Evolutionary conservation across 2,113 vertebrate genomes (phyloP), one percentile per base, ranked within the genome.

Genomic region (Macquaria ambigua): DNA sequence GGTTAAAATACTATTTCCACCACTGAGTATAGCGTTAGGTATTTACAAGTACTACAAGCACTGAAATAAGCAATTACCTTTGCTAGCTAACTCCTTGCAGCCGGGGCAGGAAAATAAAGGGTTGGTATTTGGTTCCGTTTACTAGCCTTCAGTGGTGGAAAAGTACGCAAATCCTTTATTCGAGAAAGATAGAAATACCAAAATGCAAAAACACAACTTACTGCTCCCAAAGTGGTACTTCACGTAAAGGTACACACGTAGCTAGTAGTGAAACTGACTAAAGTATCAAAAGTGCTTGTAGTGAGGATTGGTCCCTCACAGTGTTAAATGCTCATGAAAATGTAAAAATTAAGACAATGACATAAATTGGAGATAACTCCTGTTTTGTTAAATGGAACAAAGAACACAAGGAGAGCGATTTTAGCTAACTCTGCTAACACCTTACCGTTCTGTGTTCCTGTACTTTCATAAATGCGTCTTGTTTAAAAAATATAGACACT

Each of bases 401-500:
- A 46, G n/a, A 31, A 11, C 4, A 8, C 16, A 25, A 14, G 5
- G 9, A 0, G 7, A 14, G 23, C 34, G 5, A 11, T 2, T 43
- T 10, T 9, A 50, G 70, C 70, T 25, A 41, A 41, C 14, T 18
- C 1, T 28, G 77, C 31, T 63, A 63, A 41, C 37, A 3, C 10
- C 48, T 72, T 18, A 87, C 74, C 69, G 63, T 14, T 12, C 18
- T 21, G 34, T 5, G 7, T 2, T 16, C 10, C 23, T 0, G 23
- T 4, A 4, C 20, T 21, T 21, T 55, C 74, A 75, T 39, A 1
- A 28, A 21, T 6, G 5, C 2, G 5, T 11, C 14, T 7, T 3
- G 5, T 28, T 1, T 8, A 18, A 50, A 6, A 8, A 1, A 12
- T 2, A 9, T 1, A 25, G 11, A 20, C 6, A 4, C 0, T 1